These are phyloP conservation scores for Lindbergichthys nudifrons DNA, from an alignment of 2,797 vertebrate species.

Conservation along the genomic window DNA sequence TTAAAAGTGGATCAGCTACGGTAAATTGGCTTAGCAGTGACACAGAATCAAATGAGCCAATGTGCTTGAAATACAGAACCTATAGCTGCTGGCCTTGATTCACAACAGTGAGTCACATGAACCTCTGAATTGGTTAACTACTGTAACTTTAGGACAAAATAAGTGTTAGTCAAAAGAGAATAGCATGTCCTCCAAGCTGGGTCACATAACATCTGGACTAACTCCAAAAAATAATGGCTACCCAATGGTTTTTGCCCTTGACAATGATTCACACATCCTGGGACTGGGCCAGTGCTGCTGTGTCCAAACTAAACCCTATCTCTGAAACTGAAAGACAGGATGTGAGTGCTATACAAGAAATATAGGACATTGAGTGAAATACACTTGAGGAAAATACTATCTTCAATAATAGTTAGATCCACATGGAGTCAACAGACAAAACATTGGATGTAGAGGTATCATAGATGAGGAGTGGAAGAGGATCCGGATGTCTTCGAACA, in stretches of 20 bases:
- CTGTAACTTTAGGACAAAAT: neutral
- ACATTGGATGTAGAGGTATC: too few relatives aligned
- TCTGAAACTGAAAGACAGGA: slow-evolving; percentile 32
- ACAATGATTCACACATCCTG: slow-evolving; percentile 60
- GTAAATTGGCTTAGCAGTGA: slow-evolving; percentile 34
- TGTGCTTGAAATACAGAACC: slow-evolving; percentile 30
- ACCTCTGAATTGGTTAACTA: slow-evolving; percentile 13
- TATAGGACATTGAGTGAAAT: too few relatives aligned
- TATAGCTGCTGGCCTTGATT: slow-evolving; percentile 19
- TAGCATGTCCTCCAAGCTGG: slow-evolving; percentile 28
- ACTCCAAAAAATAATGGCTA: slow-evolving; percentile 54
- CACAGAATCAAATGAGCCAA: slow-evolving; percentile 26
- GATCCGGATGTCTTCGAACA: too few relatives aligned
- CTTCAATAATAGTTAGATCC: too few relatives aligned
- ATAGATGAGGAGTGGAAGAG: too few relatives aligned
- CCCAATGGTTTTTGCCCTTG: slow-evolving; percentile 63
- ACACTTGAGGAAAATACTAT: too few relatives aligned
- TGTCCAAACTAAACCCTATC: slow-evolving; percentile 33
- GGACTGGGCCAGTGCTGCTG: slow-evolving; percentile 45
- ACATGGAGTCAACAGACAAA: too few relatives aligned
- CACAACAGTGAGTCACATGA: slow-evolving; percentile 21
- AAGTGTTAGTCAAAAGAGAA: neutral
- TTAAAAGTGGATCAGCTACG: neutral
- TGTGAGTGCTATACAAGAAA: neutral
- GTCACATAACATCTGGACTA: slow-evolving; percentile 53